A percentile compares a stretch with the other conserved stretches of the same genome.
Conservation (phyloP, 1,140 invertebrate genomes). For the Macrosteles quadrilineatus region DNA sequence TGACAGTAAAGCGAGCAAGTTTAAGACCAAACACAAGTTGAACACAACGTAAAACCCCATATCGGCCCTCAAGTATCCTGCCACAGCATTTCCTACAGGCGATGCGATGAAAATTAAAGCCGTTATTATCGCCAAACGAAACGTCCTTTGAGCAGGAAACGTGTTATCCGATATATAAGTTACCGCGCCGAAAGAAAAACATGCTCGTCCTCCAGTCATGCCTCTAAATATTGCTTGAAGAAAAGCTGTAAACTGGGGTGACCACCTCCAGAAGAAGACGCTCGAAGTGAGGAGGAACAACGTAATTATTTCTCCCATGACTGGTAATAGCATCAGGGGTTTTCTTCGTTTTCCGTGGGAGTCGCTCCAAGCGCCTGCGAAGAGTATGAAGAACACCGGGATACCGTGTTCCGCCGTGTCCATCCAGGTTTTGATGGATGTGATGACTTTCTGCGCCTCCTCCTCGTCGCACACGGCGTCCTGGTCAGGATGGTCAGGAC, state of each 20-base stretch:
- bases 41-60: constrained; percentile 34
- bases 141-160: constrained; percentile 44
- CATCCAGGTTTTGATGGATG: constrained; percentile 42
- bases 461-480: constrained; percentile 34
- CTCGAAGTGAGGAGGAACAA: constrained; percentile 24
- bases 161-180: constrained; percentile 52
- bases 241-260: constrained; percentile 42
- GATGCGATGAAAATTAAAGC: constrained; percentile 31
- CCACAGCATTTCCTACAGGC: constrained; percentile 32
- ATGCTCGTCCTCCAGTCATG: constrained; percentile 50
- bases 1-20: background rate
- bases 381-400: constrained; percentile 41
- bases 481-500: background rate
- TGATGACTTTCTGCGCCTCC: constrained; percentile 38
- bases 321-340: constrained; percentile 51
- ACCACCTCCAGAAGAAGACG: constrained; percentile 38
- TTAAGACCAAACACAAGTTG: constrained; percentile 10
- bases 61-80: constrained; percentile 22
- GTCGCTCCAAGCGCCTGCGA: constrained; percentile 43
- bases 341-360: constrained; percentile 48
- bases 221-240: constrained; percentile 48
- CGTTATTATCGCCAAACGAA: constrained; percentile 49
- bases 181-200: constrained; percentile 50
- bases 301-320: constrained; percentile 38
- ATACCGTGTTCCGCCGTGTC: constrained; percentile 40